Conservation (phyloP, 2,113 vertebrate genomes). For the Aythya baeri region DNA sequence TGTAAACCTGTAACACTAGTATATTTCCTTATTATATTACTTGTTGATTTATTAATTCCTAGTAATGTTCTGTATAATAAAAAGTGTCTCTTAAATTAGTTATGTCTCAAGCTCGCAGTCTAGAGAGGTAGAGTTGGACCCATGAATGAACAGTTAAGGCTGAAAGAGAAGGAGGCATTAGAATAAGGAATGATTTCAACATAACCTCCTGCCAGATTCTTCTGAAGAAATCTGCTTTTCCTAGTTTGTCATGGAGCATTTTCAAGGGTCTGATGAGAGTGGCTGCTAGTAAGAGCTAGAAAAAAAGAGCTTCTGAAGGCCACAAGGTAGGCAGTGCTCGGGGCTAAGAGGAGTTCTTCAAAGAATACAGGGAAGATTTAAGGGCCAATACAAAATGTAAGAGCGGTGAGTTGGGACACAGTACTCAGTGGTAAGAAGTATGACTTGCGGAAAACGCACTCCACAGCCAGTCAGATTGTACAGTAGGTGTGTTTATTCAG, state of each 20-base stretch:
- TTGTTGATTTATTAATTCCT: not conserved
- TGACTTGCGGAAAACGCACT: too few relatives aligned
- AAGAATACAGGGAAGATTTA: not conserved
- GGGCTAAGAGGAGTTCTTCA: not conserved
- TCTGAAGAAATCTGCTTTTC: not conserved
- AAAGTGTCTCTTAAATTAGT: not conserved
- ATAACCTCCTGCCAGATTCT: not conserved
- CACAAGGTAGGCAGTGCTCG: fast-evolving
- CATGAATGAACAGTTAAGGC: not conserved
- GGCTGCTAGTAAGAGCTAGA: not conserved
- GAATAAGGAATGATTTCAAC: not conserved
- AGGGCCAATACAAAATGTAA: not conserved
- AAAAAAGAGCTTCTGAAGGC: fast-evolving
- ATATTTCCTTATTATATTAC: not conserved
- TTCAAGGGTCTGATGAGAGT: not conserved
- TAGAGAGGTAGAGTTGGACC: not conserved
- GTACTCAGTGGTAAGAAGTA: not conserved
- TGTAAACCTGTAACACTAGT: not conserved
- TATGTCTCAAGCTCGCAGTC: not conserved
- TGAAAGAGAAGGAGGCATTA: not conserved
- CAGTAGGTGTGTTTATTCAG: too few relatives aligned
- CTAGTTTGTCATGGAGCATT: not conserved
- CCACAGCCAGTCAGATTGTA: too few relatives aligned
- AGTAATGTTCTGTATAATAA: not conserved
- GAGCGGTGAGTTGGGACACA: not conserved